phyloP scores from a whole-genome alignment of 1,140 invertebrate genomes.

The Vanessa atalanta region DNA sequence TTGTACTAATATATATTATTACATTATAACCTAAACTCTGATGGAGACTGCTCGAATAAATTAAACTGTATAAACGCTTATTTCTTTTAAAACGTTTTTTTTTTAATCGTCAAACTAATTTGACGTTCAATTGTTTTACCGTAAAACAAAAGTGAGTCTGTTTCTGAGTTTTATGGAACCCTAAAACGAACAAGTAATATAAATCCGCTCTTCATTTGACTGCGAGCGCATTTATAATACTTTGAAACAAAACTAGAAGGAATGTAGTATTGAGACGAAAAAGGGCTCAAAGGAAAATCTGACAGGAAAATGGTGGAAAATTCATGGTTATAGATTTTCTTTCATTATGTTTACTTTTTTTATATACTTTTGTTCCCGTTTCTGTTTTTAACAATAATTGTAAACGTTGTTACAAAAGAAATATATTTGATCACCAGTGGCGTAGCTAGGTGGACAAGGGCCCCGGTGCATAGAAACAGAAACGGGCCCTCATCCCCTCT shows the following conservation, averaged over 20 bases:
- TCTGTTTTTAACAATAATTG: too few species aligned
- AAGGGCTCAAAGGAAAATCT: constrained; percentile 10
- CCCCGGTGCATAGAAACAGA: too few species aligned
- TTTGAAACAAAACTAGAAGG: constrained; percentile 46
- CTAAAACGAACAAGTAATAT: constrained; percentile 28
- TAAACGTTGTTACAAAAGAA: too few species aligned
- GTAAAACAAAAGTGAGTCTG: neutral
- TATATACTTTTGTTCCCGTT: too few species aligned
- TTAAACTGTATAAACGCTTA: too few species aligned
- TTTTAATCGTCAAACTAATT: neutral
- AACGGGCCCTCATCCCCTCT: too few species aligned
- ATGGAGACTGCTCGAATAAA: too few species aligned
- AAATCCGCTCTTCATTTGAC: constrained; percentile 44
- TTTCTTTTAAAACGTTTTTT: neutral
- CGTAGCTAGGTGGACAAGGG: too few species aligned
- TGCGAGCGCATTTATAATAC: constrained; percentile 49
- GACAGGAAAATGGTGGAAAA: neutral
- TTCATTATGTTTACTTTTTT: neutral
- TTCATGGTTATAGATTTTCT: neutral
- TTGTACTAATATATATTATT: too few species aligned
- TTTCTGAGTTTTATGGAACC: constrained; percentile 5
- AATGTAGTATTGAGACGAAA: constrained; percentile 3
- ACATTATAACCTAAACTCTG: too few species aligned
- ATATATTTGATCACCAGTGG: too few species aligned
- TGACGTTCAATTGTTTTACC: neutral